Conservation (phyloP, 1,140 invertebrate species). For the Drosophila carrolli region DNA sequence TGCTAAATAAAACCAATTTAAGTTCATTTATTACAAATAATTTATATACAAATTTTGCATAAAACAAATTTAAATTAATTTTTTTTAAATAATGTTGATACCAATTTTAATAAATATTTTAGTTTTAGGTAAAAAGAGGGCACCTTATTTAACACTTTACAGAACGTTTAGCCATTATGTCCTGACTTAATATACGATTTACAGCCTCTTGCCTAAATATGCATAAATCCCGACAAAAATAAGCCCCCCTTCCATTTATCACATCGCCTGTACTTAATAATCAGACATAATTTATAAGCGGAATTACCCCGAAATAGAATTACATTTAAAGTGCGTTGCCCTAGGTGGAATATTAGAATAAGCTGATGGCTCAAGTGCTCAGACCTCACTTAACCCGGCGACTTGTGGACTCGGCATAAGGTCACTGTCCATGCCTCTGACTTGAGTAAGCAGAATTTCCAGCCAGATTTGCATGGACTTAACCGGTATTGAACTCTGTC, state of each 20-base stretch:
- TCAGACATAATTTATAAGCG: conserved; percentile 22
- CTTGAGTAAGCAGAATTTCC: conserved; percentile 31
- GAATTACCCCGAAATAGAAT: conserved; percentile 24
- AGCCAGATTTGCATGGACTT: conserved; percentile 40
- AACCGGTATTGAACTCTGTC: conserved; percentile 35
- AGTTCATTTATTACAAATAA: too few species aligned
- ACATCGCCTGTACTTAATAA: not conserved
- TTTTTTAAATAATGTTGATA: too few species aligned
- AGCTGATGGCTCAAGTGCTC: conserved; percentile 25
- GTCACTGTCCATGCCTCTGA: conserved; percentile 22
- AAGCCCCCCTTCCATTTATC: not conserved
- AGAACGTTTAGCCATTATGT: too few species aligned
- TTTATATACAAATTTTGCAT: too few species aligned
- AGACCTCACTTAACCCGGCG: conserved; percentile 34
- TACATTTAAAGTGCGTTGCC: conserved; percentile 23
- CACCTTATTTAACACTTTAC: too few species aligned
- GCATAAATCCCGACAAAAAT: not conserved
- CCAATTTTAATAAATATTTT: too few species aligned
- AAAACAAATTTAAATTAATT: too few species aligned
- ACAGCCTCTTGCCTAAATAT: not conserved
- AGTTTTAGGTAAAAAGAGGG: too few species aligned
- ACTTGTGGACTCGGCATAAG: conserved; percentile 25
- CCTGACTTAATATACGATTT: too few species aligned
- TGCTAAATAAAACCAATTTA: not conserved
- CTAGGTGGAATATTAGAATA: conserved; percentile 31